Percentiles rank a stretch among this genome's conserved stretches.
These are phyloP conservation scores for Semaprochilodus insignis DNA, from an alignment of 2,797 vertebrate genomes.

Conservation along the genomic window DNA sequence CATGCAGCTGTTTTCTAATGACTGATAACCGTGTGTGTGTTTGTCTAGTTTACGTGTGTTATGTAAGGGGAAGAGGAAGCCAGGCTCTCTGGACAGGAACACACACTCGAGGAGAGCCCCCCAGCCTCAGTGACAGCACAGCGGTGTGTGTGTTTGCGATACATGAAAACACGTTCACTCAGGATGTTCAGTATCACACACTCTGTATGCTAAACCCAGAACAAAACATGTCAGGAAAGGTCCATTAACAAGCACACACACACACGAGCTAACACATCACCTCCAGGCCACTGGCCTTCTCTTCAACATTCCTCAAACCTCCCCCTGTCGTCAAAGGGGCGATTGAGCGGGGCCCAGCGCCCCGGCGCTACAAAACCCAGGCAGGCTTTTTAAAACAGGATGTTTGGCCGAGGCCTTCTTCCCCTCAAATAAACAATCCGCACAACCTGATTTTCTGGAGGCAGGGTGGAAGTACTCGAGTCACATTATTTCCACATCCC, in stretches of 20 bases:
- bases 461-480: conserved; percentile 83
- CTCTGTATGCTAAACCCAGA: conserved; percentile 70
- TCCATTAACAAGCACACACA: conserved; percentile 42
- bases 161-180: conserved; percentile 65
- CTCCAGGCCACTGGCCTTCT: conserved; percentile 75
- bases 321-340: conserved; percentile 74
- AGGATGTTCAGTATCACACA: conserved; percentile 67
- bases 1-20: conserved; percentile 32
- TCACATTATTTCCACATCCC: conserved; percentile 81
- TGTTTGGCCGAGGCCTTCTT: conserved; percentile 90
- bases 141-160: conserved; percentile 40
- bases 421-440: conserved; percentile 94
- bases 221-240: conserved; percentile 68
- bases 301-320: conserved; percentile 78
- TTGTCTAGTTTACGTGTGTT: conserved; percentile 66
- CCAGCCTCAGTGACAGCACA: conserved; percentile 54
- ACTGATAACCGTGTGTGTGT: conserved; percentile 53
- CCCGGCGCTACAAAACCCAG: conserved; percentile 77
- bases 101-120: conserved; percentile 73
- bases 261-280: conserved; percentile 52
- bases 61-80: conserved; percentile 81
- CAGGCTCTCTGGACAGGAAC: conserved; percentile 78
- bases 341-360: conserved; percentile 72
- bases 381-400: conserved; percentile 89
- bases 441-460: conserved; percentile 87